These are phyloP conservation scores for Raja brachyura DNA, from an alignment of 2,113 vertebrate species.

Conservation along the genomic window DNA sequence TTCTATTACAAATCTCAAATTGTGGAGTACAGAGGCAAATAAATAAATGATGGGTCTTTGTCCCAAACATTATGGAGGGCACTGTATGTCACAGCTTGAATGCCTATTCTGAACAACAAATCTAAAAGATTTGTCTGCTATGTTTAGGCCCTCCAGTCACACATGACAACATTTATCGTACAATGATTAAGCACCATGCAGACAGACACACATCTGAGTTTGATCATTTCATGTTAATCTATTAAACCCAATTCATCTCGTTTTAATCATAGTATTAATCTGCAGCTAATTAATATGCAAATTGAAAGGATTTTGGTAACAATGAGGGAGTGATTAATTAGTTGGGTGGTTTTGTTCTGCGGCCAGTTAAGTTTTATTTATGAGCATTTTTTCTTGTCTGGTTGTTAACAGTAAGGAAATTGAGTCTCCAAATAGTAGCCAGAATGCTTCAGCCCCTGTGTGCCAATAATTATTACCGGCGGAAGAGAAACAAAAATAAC, in stretches of 20 bases:
- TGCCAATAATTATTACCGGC: not conserved
- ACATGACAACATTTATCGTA: slow-evolving; percentile 1
- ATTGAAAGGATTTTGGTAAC: slow-evolving; percentile 34
- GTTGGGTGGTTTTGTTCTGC: slow-evolving; percentile 27
- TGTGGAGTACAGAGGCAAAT: no score
- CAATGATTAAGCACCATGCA: not conserved
- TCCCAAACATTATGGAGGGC: no score
- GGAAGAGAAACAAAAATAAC: slow-evolving; percentile 23
- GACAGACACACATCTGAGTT: slow-evolving; percentile 23
- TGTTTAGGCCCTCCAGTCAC: not conserved
- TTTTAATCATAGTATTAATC: slow-evolving; percentile 39
- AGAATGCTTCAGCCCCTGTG: not conserved
- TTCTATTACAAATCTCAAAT: no score
- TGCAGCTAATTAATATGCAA: slow-evolving; percentile 40
- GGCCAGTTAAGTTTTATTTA: not conserved
- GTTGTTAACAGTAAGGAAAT: not conserved
- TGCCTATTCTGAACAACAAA: slow-evolving; percentile 11
- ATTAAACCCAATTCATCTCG: slow-evolving; percentile 39
- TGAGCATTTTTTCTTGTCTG: not conserved
- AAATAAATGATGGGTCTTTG: no score
- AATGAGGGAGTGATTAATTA: slow-evolving; percentile 37
- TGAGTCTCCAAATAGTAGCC: not conserved
- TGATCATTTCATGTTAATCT: slow-evolving; percentile 35
- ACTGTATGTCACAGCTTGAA: not conserved
- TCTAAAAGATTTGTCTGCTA: not conserved